Percentiles rank a stretch among this genome's conserved stretches.
phyloP scores from a whole-genome alignment of 2,113 vertebrate genomes.

The Amblyornis subalaris region DNA sequence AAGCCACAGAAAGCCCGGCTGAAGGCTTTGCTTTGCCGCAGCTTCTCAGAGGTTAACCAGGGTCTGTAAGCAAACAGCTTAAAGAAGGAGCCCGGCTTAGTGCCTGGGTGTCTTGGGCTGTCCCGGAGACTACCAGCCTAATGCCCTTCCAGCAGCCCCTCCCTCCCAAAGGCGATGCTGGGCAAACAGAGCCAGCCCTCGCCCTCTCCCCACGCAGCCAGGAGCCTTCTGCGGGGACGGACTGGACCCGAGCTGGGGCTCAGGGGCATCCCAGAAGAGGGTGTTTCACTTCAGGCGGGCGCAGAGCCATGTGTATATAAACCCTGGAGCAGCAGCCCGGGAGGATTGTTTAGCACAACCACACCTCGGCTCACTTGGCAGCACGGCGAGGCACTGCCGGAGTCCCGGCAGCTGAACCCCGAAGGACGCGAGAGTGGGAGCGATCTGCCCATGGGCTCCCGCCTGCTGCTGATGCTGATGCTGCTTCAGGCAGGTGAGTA shows the following conservation, averaged over 20 bases:
- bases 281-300: not conserved
- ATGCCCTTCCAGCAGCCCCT: slow-evolving; percentile 18
- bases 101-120: slow-evolving; percentile 3
- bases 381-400: not conserved
- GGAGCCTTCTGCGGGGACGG: not conserved
- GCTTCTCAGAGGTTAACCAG: slow-evolving; percentile 51
- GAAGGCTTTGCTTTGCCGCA: not conserved
- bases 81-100: slow-evolving; percentile 49
- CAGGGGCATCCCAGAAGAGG: not conserved
- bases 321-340: not conserved
- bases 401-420: not conserved
- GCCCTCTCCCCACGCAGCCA: not conserved
- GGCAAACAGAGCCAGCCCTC: slow-evolving; percentile 7
- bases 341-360: not conserved
- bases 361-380: not conserved
- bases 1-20: not conserved
- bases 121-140: not conserved
- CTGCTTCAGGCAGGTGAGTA: slow-evolving; percentile 62
- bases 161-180: not conserved
- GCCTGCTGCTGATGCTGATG: not conserved
- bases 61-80: slow-evolving; percentile 58
- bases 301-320: not conserved
- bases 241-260: not conserved
- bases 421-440: fast-evolving
- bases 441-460: slow-evolving; percentile 28